Conservation (phyloP, 2,797 vertebrate species). For the Smutsia temminckii region DNA sequence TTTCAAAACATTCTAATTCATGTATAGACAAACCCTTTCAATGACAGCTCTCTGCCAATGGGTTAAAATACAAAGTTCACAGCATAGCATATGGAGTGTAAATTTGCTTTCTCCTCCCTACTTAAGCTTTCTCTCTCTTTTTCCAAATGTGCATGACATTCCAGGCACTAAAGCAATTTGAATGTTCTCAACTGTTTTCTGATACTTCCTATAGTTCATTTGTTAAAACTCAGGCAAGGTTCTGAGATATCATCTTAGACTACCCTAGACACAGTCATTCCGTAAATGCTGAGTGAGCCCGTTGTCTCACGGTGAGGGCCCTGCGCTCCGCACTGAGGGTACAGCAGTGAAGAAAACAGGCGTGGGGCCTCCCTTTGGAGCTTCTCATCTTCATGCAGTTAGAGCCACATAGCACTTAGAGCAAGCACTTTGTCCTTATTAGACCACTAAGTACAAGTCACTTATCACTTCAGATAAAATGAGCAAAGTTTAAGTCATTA, state of each 20-base stretch:
- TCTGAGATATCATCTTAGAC: background rate
- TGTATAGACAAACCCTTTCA: background rate
- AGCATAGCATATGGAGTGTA: too few relatives aligned
- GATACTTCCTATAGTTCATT: background rate
- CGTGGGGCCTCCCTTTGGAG: background rate
- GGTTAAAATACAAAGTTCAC: background rate
- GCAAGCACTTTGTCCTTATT: background rate
- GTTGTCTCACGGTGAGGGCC: rapidly evolving
- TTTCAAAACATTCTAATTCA: background rate
- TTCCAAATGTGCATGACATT: background rate
- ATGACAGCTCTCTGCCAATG: background rate
- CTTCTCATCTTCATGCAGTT: background rate
- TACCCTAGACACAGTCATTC: background rate
- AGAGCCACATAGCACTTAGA: background rate
- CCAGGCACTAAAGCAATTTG: background rate
- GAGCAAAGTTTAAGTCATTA: background rate
- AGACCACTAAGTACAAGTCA: background rate
- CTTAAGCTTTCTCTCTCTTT: background rate
- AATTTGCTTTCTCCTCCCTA: background rate
- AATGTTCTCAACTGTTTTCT: background rate
- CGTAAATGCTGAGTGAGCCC: background rate
- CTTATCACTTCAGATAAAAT: background rate
- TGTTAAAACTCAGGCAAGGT: background rate
- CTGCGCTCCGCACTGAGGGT: background rate
- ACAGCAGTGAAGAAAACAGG: background rate